Percentiles rank a stretch among this genome's conserved stretches.
phyloP scores from a whole-genome alignment of 2,888 invertebrate genomes.

The Caenorhabditis auriculariae region DNA sequence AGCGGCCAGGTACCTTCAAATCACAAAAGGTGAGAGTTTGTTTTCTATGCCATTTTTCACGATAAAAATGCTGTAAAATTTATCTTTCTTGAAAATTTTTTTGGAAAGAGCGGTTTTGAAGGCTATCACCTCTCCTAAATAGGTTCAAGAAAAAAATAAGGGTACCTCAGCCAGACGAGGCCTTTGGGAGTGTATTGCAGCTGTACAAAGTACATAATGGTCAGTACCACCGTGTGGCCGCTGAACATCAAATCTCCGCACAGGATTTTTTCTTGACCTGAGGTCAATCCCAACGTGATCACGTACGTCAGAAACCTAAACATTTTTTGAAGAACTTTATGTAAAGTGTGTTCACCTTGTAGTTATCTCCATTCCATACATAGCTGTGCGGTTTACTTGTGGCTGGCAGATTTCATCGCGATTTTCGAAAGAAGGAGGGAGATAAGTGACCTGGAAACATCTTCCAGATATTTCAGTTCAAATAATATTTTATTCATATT shows the following conservation, averaged over 20 bases:
- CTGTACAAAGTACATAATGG: conserved; percentile 61
- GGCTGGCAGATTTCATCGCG: conserved; percentile 59
- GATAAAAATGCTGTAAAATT: neutral
- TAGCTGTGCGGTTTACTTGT: conserved; percentile 58
- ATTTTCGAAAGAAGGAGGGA: conserved; percentile 61
- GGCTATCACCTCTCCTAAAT: neutral
- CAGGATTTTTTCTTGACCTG: conserved; percentile 61
- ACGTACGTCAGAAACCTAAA: conserved; percentile 60
- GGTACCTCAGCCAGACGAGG: conserved; percentile 46
- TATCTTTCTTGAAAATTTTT: neutral
- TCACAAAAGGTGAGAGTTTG: neutral
- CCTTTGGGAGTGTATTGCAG: conserved; percentile 59
- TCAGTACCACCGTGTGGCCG: conserved; percentile 60
- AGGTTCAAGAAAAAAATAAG: neutral
- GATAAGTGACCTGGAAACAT: conserved; percentile 47
- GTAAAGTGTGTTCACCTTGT: conserved; percentile 22
- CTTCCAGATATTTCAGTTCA: no score
- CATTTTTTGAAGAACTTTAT: neutral
- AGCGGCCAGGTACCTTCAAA: conserved; percentile 54
- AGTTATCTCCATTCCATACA: conserved; percentile 60
- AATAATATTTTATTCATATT: no score
- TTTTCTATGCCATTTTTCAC: neutral
- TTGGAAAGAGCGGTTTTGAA: neutral
- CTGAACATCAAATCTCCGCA: conserved; percentile 63
- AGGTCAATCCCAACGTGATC: conserved; percentile 61